Evolutionary conservation across 2,888 invertebrate genomes (phyloP), one percentile per base, ranked within the genome.

Genomic region (Timandra comae): DNA sequence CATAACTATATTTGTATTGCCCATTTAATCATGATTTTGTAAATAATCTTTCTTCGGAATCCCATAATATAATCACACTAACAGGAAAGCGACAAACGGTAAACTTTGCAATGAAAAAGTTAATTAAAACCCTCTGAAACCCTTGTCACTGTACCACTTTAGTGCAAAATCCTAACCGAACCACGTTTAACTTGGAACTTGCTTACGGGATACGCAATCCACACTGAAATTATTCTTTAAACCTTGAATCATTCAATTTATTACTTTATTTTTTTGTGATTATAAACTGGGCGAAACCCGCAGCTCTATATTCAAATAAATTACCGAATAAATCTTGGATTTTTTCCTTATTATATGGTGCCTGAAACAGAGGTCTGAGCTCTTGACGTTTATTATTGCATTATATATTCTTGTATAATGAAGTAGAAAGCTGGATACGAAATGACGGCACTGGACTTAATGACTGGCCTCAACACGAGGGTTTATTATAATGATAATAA

Each of bases 311-410:
- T 56, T 54, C 4, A 16, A 56, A 64, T 66, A 59, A 66, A 64
- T 60, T 60, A 29, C 38, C 36, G 40, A 55, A 71, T 65, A 70
- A 68, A 65, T 65, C 57, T 58, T 34, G 38, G 56, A 48, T 41
- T 65, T 65, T 71, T 68, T 67, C 63, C 59, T 65, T 67, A 66
- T 70, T 62, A 59, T 50, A 46, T 46, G 52, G 46, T 51, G 50
- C 50, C 52, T 49, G 42, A 46, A 55, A 52, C 44, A 52, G 52
- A 56, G 47, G 52, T 45, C 36, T 48, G 38, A 27, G 41, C 38
- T 51, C 43, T 53, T 52, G 53, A 47, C 44, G 56, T 46, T 56
- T 56, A 61, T 71, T 67, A 65, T 16, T 16, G 16, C 16, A 16
- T 16, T 16, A 16, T 16, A 16, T 16, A 66, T 65, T 61, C 56